Evolutionary conservation across 2,797 vertebrate species (phyloP).

Genomic region (Diceros bicornis): DNA sequence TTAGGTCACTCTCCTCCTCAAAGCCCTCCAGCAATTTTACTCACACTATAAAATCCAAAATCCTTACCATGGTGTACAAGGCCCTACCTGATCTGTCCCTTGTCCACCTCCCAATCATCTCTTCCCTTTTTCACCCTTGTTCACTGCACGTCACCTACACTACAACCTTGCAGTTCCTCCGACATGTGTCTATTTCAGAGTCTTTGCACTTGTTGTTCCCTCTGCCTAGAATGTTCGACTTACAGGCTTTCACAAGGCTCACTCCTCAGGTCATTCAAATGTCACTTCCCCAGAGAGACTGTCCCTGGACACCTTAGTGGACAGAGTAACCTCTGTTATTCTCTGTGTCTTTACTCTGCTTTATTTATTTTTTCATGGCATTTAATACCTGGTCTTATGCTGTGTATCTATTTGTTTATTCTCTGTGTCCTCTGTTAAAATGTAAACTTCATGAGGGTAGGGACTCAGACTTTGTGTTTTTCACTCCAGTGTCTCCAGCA

Average conservation of each 20-base stretch:
- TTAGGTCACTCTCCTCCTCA: neutral
- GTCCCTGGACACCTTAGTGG: neutral
- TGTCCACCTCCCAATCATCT: neutral
- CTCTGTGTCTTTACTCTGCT: neutral
- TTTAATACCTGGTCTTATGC: neutral
- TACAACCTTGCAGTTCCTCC: neutral
- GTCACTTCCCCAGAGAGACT: neutral
- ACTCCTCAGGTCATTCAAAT: neutral
- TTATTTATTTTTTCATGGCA: neutral
- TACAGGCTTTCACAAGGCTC: neutral
- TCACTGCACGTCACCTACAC: neutral
- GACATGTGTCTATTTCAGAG: neutral
- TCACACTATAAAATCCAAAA: neutral
- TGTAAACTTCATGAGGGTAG: neutral
- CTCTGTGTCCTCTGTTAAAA: neutral
- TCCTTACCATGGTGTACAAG: neutral
- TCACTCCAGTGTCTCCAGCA: neutral
- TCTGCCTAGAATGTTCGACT: neutral
- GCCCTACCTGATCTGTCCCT: neutral
- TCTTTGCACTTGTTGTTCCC: neutral
- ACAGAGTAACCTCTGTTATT: neutral
- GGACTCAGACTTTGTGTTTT: neutral
- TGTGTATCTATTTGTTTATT: neutral
- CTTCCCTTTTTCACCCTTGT: too few species aligned
- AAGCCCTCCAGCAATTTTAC: neutral